Evolutionary conservation across 2,113 vertebrate genomes (phyloP), one percentile per base, ranked within the genome.

Genomic region (Pseudolaguvia tuberculata): DNA sequence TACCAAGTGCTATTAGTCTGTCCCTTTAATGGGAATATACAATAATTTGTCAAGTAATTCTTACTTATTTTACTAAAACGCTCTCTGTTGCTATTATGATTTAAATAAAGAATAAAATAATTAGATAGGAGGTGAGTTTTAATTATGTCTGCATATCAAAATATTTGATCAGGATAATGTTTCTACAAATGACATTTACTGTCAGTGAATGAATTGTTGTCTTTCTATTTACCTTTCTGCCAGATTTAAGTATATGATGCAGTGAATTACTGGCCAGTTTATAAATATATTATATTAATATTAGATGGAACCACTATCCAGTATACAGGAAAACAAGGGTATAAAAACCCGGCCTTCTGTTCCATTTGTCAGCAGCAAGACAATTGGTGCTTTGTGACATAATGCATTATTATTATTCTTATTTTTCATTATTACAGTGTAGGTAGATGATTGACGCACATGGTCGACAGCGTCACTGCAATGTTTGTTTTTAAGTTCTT

Each of bases 1-100:
- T 15, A 69, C 78, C 74, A 56, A 79, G 56, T 63, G 77, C 76
- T 42, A 42, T 42, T 8, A 42, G 39, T 8, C 39, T 42, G 39
- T 42, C 9, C 39, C 1, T 42, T 42, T 42, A 42, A 9, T 9
- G 9, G 39, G 7, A 42, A 42, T 42, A 42, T 42, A 42, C 39
- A 9, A 42, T 42, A 42, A 42, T 6, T 6, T 9, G 4, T 42
- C 39, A 42, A 8, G 39, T 42, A 9, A 7, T 9, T 42, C 39
- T 42, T 42, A 42, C 7, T 42, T 6, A 42, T 42, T 42, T 5
- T 42, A 4, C 1, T 42, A 42, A 5, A 42, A 6, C 8, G 31
- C 31, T 35, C 31, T 4, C 31, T 35, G 31, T 35, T 35, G n/a
- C 39, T 42, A 42, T 42, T 42, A 42, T 42, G 1, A 42, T 42